Base-by-base conservation (phyloP, 2,797 vertebrate species). In the Podargus strigoides region DNA sequence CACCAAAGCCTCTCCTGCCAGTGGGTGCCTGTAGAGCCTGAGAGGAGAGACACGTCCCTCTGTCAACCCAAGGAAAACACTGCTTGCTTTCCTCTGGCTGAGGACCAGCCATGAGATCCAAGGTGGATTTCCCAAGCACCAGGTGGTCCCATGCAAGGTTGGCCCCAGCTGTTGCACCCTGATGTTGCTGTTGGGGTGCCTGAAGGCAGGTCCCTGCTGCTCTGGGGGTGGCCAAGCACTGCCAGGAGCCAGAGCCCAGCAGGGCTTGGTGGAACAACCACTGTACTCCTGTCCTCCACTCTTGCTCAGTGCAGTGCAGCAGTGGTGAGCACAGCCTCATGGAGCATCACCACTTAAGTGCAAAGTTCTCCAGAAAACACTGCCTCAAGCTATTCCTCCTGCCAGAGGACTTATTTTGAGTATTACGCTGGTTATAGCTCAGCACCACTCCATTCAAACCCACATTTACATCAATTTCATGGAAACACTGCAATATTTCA, bases 271-370 rank as follows among this genome's bases (percentile, higher is more conserved):
- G 56, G 26, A 27, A 49, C 50, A 6, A 2, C 28, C 24, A 3
- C 64, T 12, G 20, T 2, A 0, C n/a, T 36, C n/a, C 2, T 10
- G 37, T 20, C 39, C 44, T 64, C 24, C 34, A 1, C 26, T 55
- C 15, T 6, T 0, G 14, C 22, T 36, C 1, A 0, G 16, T 24
- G 41, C 21, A 18, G 19, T 3, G 36, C 10, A 63, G 47, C 27
- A 12, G 19, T 0, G 16, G 1, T 10, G 73, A 56, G 23, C 9
- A 3, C 0, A 0, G 46, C 52, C 15, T 10, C 37, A 1, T 0
- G 6, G 37, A 60, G 3, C 24, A 16, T 7, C 3, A 1, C 3
- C 0, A 1, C 47, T 42, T 5, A 27, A 41, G n/a, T 1, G 32
- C 9, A 41, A 32, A 18, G 34, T 16, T 74, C 66, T 46, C 34